These are phyloP conservation scores for Xyrauchen texanus DNA, from an alignment of 2,113 vertebrate species.

Conservation along the genomic window DNA sequence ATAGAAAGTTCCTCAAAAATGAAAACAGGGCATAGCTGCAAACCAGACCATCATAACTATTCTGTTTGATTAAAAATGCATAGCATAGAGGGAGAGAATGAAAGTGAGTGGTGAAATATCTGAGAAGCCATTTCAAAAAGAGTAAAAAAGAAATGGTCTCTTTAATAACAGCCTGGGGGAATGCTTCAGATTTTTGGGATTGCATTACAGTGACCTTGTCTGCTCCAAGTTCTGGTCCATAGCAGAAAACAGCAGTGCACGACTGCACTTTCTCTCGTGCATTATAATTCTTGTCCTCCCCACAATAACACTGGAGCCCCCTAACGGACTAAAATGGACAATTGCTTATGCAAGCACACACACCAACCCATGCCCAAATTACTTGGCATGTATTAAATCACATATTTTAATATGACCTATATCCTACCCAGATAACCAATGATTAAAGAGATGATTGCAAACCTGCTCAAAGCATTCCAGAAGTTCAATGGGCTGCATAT, in stretches of 20 bases:
- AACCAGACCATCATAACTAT: background rate
- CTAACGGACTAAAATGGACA: slow-evolving; percentile 45
- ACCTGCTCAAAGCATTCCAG: background rate
- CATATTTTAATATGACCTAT: background rate
- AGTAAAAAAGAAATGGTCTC: slow-evolving; percentile 25
- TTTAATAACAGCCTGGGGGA: slow-evolving; percentile 5
- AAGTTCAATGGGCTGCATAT: background rate
- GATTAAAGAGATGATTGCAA: background rate
- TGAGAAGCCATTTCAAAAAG: background rate
- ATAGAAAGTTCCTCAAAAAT: background rate
- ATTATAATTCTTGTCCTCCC: slow-evolving; percentile 44
- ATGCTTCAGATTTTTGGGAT: slow-evolving; percentile 48
- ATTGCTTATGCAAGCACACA: slow-evolving; percentile 2
- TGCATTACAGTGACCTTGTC: slow-evolving; percentile 22
- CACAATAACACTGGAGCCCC: slow-evolving; percentile 54
- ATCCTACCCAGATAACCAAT: background rate
- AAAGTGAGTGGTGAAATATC: background rate
- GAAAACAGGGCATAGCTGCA: background rate
- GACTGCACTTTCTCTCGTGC: slow-evolving; percentile 38
- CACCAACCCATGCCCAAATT: background rate
- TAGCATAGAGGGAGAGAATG: background rate
- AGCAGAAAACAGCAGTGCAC: slow-evolving; percentile 36
- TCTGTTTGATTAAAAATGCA: background rate
- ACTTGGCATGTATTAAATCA: background rate
- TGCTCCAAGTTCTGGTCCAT: slow-evolving; percentile 12